phyloP scores from a whole-genome alignment of 1,140 invertebrate species.

The Meteorus sp. region DNA sequence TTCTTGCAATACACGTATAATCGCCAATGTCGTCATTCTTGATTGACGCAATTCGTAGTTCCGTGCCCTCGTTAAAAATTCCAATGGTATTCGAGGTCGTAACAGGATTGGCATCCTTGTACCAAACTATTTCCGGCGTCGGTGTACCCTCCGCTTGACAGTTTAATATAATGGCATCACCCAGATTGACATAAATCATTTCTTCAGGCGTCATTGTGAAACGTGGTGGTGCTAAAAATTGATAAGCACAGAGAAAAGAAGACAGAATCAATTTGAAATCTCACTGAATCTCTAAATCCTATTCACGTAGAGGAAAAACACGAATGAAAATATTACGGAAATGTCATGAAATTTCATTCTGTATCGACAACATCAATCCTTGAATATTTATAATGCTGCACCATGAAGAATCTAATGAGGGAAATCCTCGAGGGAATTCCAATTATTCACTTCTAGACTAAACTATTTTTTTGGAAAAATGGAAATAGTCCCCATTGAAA shows the following conservation, averaged over 20 bases:
- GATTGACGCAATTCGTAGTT: slow-evolving; percentile 87
- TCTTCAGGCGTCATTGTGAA: slow-evolving; percentile 91
- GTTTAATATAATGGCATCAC: slow-evolving; percentile 92
- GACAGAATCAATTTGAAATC: too few species aligned
- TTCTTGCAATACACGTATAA: slow-evolving; percentile 92
- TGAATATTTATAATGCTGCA: too few species aligned
- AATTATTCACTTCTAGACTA: too few species aligned
- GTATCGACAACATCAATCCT: too few species aligned
- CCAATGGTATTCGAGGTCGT: slow-evolving; percentile 82
- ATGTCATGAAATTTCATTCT: too few species aligned
- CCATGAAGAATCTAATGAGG: too few species aligned
- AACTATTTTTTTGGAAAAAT: too few species aligned
- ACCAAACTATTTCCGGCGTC: slow-evolving; percentile 88
- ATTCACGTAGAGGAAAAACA: too few species aligned
- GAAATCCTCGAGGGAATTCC: too few species aligned
- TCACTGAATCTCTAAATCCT: too few species aligned
- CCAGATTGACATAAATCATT: slow-evolving; percentile 93
- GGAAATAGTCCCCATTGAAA: too few species aligned
- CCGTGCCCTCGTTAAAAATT: slow-evolving; percentile 89
- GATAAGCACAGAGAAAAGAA: background rate
- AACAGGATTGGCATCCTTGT: slow-evolving; percentile 87
- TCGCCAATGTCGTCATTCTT: slow-evolving; percentile 91
- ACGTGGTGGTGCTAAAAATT: slow-evolving; percentile 74
- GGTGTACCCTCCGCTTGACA: slow-evolving; percentile 93
- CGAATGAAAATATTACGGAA: too few species aligned